These are phyloP conservation scores for Muschampia plurimacula DNA, from an alignment of 2,888 invertebrate species.

Conservation along the genomic window DNA sequence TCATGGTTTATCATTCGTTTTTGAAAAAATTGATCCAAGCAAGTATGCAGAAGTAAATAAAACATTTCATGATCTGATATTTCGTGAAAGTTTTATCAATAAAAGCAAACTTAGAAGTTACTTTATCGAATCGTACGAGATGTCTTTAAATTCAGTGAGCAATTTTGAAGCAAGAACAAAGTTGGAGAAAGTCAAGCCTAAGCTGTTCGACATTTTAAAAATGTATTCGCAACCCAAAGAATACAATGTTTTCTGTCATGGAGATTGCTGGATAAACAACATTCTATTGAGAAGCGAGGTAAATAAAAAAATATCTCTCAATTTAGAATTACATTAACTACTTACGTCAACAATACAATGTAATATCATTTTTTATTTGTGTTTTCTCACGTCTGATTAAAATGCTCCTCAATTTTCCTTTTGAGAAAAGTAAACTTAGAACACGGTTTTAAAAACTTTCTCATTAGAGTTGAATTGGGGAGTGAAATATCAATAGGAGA, in stretches of 20 bases:
- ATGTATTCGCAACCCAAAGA: slow-evolving; percentile 58
- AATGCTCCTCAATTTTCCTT: too few relatives aligned
- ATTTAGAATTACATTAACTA: neutral
- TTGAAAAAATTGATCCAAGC: slow-evolving; percentile 54
- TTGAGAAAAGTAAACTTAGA: too few relatives aligned
- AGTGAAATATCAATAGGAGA: too few relatives aligned
- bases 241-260: slow-evolving; percentile 71
- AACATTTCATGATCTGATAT: slow-evolving; percentile 66
- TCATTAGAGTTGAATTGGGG: too few relatives aligned
- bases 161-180: slow-evolving; percentile 58
- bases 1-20: slow-evolving; percentile 69
- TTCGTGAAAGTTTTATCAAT: slow-evolving; percentile 64
- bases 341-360: neutral
- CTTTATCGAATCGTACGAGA: slow-evolving; percentile 68
- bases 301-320: slow-evolving; percentile 35
- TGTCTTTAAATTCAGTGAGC: slow-evolving; percentile 60
- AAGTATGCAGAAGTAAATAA: slow-evolving; percentile 52
- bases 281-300: slow-evolving; percentile 66
- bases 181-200: slow-evolving; percentile 55
- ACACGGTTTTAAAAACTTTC: too few relatives aligned
- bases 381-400: too few relatives aligned
- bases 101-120: slow-evolving; percentile 68
- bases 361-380: neutral
- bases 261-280: slow-evolving; percentile 76
- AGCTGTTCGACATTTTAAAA: slow-evolving; percentile 63